phyloP scores from a whole-genome alignment of 1,140 invertebrate genomes.

The Cecropterus lyciades region DNA sequence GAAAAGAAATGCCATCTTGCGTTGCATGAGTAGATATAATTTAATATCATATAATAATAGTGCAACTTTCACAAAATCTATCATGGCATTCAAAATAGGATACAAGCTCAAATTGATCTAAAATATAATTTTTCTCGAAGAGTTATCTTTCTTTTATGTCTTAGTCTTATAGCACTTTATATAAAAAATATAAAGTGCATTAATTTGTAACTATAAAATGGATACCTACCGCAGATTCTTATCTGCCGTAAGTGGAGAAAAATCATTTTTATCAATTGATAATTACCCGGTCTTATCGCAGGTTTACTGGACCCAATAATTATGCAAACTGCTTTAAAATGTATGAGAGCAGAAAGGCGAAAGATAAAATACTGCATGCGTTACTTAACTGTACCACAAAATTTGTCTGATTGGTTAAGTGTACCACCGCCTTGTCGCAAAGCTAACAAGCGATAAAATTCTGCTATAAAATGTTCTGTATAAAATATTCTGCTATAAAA shows the following conservation, averaged over 20 bases:
- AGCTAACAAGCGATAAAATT: not conserved
- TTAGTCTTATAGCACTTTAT: no score
- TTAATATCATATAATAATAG: no score
- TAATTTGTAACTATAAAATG: not conserved
- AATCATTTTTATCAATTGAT: conserved; percentile 19
- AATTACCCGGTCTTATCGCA: not conserved
- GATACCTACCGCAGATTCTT: not conserved
- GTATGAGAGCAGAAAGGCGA: conserved; percentile 22
- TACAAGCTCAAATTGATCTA: no score
- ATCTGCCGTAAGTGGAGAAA: conserved; percentile 1
- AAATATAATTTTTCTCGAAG: no score
- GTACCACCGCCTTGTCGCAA: not conserved
- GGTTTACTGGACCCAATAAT: conserved; percentile 1
- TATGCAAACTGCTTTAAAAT: conserved; percentile 19
- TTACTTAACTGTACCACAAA: conserved; percentile 14
- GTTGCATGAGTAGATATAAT: no score
- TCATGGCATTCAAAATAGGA: no score
- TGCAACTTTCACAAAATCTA: no score
- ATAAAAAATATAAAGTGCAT: not conserved
- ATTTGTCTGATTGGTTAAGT: not conserved
- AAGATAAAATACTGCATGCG: conserved; percentile 16
- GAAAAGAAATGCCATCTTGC: no score
- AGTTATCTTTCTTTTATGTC: no score
- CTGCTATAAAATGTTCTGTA: no score
- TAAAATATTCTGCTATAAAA: not conserved